phyloP scores from a whole-genome alignment of 2,113 vertebrate species.

The Drymodes brunneopygia region DNA sequence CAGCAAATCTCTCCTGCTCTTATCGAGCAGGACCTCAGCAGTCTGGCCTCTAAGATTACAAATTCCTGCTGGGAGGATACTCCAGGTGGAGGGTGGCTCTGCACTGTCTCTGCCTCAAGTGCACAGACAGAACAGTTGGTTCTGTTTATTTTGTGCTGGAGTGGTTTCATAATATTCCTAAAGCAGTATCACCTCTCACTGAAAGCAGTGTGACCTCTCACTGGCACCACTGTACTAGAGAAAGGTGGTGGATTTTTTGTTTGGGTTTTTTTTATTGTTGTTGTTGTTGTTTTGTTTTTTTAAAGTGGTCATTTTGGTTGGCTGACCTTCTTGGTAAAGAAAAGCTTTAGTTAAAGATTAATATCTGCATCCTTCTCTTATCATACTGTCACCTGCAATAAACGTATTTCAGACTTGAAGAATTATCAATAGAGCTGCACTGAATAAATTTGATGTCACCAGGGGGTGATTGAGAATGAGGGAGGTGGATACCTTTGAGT shows the following conservation, averaged over 20 bases:
- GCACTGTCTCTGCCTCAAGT: fast-evolving
- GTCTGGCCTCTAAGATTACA: not conserved
- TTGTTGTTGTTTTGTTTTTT: not conserved
- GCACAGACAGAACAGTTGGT: not conserved
- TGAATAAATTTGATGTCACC: not conserved
- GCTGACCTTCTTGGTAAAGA: not conserved
- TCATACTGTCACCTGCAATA: not conserved
- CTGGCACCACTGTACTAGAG: not conserved
- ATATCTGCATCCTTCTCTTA: not conserved
- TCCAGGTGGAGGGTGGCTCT: not conserved
- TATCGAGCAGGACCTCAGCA: not conserved
- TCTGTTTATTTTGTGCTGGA: not conserved
- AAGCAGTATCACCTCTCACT: not conserved
- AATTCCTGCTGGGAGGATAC: not conserved
- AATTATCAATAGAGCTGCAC: not conserved
- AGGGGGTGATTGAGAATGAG: not conserved
- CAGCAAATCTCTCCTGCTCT: not conserved
- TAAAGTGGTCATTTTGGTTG: not conserved
- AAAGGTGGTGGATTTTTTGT: too few species aligned
- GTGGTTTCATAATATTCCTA: not conserved
- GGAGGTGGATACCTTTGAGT: not conserved
- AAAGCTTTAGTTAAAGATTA: not conserved
- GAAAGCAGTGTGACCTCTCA: not conserved
- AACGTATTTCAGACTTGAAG: not conserved
- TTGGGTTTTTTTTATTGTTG: too few species aligned